These are phyloP conservation scores for Ernsta delagoae DNA, from an alignment of 2,888 invertebrate species.

Conservation along the genomic window DNA sequence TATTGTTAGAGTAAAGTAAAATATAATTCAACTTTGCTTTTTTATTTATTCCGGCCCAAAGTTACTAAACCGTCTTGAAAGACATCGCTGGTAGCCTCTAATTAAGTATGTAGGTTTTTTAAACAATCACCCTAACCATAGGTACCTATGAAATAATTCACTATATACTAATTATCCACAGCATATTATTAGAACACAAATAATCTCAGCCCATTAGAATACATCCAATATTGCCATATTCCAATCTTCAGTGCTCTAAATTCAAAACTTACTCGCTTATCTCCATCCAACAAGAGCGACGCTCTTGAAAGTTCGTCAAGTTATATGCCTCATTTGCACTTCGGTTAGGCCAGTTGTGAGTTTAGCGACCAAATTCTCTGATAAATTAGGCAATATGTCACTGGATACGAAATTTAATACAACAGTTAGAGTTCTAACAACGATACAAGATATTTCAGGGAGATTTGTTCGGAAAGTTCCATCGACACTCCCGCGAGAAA, in stretches of 20 bases:
- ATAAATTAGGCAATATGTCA: constrained; percentile 7
- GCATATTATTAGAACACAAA: too few species aligned
- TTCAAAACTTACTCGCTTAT: constrained; percentile 6
- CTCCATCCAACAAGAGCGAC: not conserved
- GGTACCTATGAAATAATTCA: too few species aligned
- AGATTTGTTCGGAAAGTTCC: not conserved
- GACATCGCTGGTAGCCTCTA: too few species aligned
- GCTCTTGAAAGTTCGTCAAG: constrained; percentile 8
- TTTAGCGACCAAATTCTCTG: not conserved
- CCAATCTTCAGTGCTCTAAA: not conserved
- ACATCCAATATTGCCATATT: not conserved
- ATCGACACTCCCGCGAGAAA: too few species aligned
- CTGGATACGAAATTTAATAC: not conserved
- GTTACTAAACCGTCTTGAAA: too few species aligned
- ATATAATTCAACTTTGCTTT: too few species aligned
- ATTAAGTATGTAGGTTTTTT: too few species aligned
- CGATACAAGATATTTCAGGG: not conserved
- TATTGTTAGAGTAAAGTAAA: too few species aligned
- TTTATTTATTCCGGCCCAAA: too few species aligned
- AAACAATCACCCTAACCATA: too few species aligned
- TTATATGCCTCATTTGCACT: constrained; percentile 6
- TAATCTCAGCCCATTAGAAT: not conserved
- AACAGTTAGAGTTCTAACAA: not conserved
- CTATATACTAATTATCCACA: too few species aligned
- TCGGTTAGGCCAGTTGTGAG: not conserved